A percentile compares a stretch with the other conserved stretches of the same genome.
phyloP scores from a whole-genome alignment of 2,113 vertebrate genomes.

The Orthonyx spaldingii region DNA sequence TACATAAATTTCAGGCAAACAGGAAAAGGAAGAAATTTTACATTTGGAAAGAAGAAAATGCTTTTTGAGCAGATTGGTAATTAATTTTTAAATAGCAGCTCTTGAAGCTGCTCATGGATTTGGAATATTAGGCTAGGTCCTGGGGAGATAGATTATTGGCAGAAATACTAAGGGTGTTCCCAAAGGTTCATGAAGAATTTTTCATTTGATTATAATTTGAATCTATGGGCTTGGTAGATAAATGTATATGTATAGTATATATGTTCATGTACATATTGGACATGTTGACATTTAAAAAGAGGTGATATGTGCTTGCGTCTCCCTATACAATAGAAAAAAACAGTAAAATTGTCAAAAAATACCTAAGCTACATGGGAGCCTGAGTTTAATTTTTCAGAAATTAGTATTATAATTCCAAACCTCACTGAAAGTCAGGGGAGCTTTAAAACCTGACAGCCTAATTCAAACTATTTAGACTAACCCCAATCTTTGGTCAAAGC shows the following conservation, averaged over 20 bases:
- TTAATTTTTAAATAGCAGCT: conserved; percentile 43
- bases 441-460: background rate
- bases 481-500: background rate
- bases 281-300: background rate
- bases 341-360: background rate
- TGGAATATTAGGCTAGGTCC: conserved; percentile 36
- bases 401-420: background rate
- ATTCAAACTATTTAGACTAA: background rate
- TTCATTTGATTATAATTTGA: background rate
- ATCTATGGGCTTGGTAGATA: background rate
- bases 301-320: background rate
- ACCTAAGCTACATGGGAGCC: background rate
- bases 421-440: background rate
- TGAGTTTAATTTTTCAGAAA: background rate
- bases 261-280: background rate
- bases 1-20: background rate
- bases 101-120: conserved; percentile 36
- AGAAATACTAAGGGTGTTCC: conserved; percentile 27
- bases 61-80: conserved; percentile 19
- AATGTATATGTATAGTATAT: background rate
- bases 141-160: conserved; percentile 1
- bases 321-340: background rate
- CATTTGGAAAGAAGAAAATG: background rate
- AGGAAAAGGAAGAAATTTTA: background rate
- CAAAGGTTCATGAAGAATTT: conserved; percentile 10